Base-by-base conservation (phyloP, 1,140 invertebrate species). In the Trichonephila clavipes region DNA sequence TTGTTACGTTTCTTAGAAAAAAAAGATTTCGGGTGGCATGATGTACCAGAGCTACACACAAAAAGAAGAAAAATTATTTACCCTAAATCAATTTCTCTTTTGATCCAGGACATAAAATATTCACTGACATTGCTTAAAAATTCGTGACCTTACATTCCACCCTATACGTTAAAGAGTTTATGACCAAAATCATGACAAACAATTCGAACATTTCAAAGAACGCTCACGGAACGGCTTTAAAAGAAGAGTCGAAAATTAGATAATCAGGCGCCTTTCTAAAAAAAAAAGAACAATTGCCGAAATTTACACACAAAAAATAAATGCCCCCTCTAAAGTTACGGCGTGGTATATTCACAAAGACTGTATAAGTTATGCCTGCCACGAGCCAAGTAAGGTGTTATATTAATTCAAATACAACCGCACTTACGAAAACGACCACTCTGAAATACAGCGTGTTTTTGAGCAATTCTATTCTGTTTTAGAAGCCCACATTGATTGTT, bases 381-480 rank as follows among this genome's bases (percentile, higher is more conserved):
- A 59, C 82, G 51, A 28, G 82, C 51, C 44, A n/a, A 10, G n/a
- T 4, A 28, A 83, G n/a, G 51, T 83, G 21, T 16, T 83, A 51
- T n/a, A 83, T 83, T 83, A 51, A 83, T 83, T 83, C 44, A 83
- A 83, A 83, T 83, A 58, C 82, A 28, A n/a, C 44, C 12, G 24
- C 66, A 69, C 77, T 69, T 82, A 21, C 8, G 16, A 21, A 82
- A 83, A 83, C 40, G 19, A 51, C 51, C 51, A 19, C 5, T 51
- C 12, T 51, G 82, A 83, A 83, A 58, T 83, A 83, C 82, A 59
- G n/a, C 82, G 51, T 83, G 82, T 83, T 83, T 83, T 83, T 83
- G 82, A 83, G 82, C 51, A 83, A 83, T 83, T 83, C 82, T 83
- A 83, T 83, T 83, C 82, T 21, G 51, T 83, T 83, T 51, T 18